phyloP scores from a whole-genome alignment of 2,797 vertebrate species.

The Natrix natrix region DNA sequence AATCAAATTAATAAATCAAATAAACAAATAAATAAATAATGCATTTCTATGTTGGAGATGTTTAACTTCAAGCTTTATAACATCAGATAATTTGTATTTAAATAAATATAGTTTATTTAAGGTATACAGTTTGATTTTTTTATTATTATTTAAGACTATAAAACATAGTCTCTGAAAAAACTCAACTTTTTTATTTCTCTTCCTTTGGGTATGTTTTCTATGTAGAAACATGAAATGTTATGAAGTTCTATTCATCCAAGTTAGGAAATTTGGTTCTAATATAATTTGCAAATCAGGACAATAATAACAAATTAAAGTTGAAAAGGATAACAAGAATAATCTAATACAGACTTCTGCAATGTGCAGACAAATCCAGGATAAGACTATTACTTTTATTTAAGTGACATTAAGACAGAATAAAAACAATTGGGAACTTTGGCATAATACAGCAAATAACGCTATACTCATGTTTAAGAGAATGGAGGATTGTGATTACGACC shows the following conservation, averaged over 20 bases:
- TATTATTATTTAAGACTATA: not conserved
- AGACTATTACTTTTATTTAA: not conserved
- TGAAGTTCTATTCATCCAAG: not conserved
- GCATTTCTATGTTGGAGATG: too few species aligned
- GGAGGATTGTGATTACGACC: too few species aligned
- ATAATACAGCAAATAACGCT: not conserved
- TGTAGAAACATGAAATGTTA: not conserved
- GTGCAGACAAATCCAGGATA: not conserved
- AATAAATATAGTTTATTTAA: not conserved
- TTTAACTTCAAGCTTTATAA: not conserved
- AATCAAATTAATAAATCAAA: too few species aligned
- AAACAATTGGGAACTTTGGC: not conserved
- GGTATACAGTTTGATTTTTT: not conserved
- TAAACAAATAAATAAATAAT: too few species aligned
- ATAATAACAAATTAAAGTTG: not conserved
- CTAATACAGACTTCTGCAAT: not conserved
- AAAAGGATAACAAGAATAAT: not conserved
- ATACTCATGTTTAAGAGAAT: not conserved
- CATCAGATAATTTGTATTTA: not conserved
- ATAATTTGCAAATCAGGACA: not conserved
- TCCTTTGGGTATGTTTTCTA: not conserved
- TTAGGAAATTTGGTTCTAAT: not conserved
- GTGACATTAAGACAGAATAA: not conserved
- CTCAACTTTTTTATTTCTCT: not conserved
- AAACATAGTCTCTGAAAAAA: not conserved